A percentile compares a stretch with the other conserved stretches of the same genome.
phyloP scores from a whole-genome alignment of 2,888 invertebrate species.

The Creontiades dilutus region DNA sequence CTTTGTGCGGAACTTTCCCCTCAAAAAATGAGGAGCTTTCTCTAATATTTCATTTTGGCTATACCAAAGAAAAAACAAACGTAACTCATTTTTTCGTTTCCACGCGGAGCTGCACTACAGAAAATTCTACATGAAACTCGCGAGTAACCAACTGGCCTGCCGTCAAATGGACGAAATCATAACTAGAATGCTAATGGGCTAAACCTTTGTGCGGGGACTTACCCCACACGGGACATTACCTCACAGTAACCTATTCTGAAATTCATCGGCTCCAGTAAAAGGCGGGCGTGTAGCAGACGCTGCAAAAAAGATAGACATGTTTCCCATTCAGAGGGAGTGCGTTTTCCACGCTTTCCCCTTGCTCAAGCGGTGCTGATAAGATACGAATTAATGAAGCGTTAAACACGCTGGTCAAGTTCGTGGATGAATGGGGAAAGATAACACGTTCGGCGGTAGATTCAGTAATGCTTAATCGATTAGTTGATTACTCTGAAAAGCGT shows the following conservation, averaged over 20 bases:
- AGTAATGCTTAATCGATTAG: slow-evolving; percentile 45
- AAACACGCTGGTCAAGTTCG: slow-evolving; percentile 63
- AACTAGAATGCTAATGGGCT: too few relatives aligned
- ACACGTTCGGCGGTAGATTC: background rate
- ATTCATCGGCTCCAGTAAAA: background rate
- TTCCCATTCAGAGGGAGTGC: background rate
- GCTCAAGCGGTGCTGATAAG: background rate
- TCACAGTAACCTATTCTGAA: background rate
- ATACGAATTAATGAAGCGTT: slow-evolving; percentile 62
- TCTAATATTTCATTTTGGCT: too few relatives aligned
- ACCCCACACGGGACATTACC: too few relatives aligned
- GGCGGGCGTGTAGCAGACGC: background rate
- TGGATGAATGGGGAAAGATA: slow-evolving; percentile 47
- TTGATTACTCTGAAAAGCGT: slow-evolving; percentile 41
- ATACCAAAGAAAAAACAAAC: too few relatives aligned
- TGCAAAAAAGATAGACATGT: slow-evolving; percentile 19
- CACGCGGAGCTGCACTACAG: too few relatives aligned
- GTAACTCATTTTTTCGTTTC: too few relatives aligned
- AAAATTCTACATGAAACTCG: too few relatives aligned
- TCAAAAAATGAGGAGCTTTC: too few relatives aligned
- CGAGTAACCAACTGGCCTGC: too few relatives aligned
- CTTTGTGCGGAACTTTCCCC: too few relatives aligned
- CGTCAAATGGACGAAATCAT: too few relatives aligned
- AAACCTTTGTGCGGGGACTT: too few relatives aligned
- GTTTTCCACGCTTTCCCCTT: background rate